Conservation (phyloP, 2,797 vertebrate genomes). For the Cynodonichthys magdalenae region DNA sequence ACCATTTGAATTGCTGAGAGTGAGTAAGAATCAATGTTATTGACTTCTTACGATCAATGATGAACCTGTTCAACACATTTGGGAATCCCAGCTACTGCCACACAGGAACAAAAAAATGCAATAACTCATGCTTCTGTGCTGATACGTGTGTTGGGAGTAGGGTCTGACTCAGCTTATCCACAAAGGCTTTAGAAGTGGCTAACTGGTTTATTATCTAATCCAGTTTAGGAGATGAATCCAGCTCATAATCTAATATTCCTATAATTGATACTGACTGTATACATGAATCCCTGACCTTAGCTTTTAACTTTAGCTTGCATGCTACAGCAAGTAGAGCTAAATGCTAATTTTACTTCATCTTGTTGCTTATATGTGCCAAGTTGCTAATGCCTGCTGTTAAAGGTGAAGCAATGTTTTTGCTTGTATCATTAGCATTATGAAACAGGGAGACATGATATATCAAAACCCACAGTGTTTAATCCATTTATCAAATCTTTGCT, state of each 20-base stretch:
- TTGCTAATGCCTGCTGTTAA: too few species aligned
- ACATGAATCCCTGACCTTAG: slow-evolving; percentile 73
- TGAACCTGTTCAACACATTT: too few species aligned
- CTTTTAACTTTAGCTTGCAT: slow-evolving; percentile 35
- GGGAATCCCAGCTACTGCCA: too few species aligned
- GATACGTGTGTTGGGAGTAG: slow-evolving; percentile 8
- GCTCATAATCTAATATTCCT: slow-evolving; percentile 77
- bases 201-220: slow-evolving; percentile 79
- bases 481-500: slow-evolving; percentile 44
- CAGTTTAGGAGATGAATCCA: slow-evolving; percentile 80
- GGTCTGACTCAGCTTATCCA: slow-evolving; percentile 74
- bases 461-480: not conserved
- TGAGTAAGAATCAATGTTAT: too few species aligned
- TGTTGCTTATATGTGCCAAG: too few species aligned
- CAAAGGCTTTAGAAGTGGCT: slow-evolving; percentile 44
- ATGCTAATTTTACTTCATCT: too few species aligned
- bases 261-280: slow-evolving; percentile 70
- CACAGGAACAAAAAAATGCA: slow-evolving; percentile 19
- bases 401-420: too few species aligned
- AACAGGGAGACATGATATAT: too few species aligned
- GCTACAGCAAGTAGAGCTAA: slow-evolving; percentile 36
- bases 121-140: slow-evolving; percentile 12
- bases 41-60: too few species aligned
- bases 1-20: too few species aligned
- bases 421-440: too few species aligned